Evolutionary conservation across 2,888 invertebrate species (phyloP).

Genomic region (Drosophila robusta): DNA sequence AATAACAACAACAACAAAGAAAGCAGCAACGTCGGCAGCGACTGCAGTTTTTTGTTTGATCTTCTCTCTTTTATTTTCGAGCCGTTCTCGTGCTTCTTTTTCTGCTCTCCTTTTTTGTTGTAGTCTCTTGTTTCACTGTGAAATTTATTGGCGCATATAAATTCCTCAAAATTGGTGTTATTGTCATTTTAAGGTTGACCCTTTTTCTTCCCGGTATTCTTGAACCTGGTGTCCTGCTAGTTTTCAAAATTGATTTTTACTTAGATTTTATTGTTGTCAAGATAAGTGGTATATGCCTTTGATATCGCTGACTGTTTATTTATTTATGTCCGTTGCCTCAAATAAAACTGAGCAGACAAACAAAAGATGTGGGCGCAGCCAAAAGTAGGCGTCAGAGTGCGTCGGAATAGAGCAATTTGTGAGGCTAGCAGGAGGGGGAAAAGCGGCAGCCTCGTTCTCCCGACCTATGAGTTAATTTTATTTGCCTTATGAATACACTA

Average conservation of each 20-base stretch:
- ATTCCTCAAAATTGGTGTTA: slow-evolving; percentile 81
- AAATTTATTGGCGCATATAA: slow-evolving; percentile 81
- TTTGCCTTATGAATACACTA: slow-evolving; percentile 30
- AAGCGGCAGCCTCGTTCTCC: slow-evolving; percentile 25
- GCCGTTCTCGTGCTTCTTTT: slow-evolving; percentile 77
- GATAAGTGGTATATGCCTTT: slow-evolving; percentile 63
- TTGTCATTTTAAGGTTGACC: slow-evolving; percentile 70
- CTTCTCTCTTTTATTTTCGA: slow-evolving; percentile 79
- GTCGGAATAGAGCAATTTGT: slow-evolving; percentile 72
- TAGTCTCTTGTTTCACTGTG: slow-evolving; percentile 64
- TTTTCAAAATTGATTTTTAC: slow-evolving; percentile 74
- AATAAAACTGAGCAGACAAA: slow-evolving; percentile 28
- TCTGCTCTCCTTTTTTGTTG: slow-evolving; percentile 48
- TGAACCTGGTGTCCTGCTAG: slow-evolving; percentile 66
- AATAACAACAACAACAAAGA: slow-evolving; percentile 14
- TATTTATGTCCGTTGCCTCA: slow-evolving; percentile 13
- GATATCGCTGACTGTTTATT: slow-evolving; percentile 48
- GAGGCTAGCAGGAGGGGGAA: slow-evolving; percentile 8
- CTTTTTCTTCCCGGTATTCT: slow-evolving; percentile 42
- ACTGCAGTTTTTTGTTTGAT: slow-evolving; percentile 78
- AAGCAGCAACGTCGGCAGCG: slow-evolving; percentile 61
- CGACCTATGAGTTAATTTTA: slow-evolving; percentile 66
- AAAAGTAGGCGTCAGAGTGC: slow-evolving; percentile 64
- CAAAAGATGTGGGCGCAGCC: slow-evolving; percentile 63
- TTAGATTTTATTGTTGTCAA: slow-evolving; percentile 67